phyloP scores from a whole-genome alignment of 2,797 vertebrate species.

The Spinus pinus region DNA sequence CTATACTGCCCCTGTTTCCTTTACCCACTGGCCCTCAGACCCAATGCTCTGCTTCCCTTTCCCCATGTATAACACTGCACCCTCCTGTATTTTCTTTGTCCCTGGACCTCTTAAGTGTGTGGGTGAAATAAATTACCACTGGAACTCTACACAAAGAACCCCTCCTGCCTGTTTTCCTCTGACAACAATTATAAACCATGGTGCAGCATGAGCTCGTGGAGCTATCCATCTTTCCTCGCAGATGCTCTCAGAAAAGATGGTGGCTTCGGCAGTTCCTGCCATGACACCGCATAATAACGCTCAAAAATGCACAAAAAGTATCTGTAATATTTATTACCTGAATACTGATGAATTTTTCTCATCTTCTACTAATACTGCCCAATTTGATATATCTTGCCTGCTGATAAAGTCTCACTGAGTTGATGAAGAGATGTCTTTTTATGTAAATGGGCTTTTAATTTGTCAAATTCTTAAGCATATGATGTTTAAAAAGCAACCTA shows the following conservation, averaged over 20 bases:
- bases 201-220: not conserved
- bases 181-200: not conserved
- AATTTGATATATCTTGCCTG: not conserved
- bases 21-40: not conserved
- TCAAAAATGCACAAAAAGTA: not conserved
- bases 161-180: not conserved
- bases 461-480: not conserved
- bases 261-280: not conserved
- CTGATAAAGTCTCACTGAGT: not conserved
- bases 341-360: not conserved
- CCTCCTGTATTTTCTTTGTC: not conserved
- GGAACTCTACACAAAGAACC: not conserved
- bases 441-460: not conserved
- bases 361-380: not conserved
- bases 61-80: not conserved
- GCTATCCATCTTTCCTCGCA: not conserved
- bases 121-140: not conserved
- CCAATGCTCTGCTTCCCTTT: not conserved
- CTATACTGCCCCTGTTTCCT: not conserved
- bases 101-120: not conserved
- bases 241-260: not conserved
- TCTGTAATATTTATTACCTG: not conserved
- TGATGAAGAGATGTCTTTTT: not conserved
- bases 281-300: not conserved
- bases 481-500: not conserved